Evolutionary conservation across 2,888 invertebrate genomes (phyloP).

Genomic region (Tortricodes alternella): DNA sequence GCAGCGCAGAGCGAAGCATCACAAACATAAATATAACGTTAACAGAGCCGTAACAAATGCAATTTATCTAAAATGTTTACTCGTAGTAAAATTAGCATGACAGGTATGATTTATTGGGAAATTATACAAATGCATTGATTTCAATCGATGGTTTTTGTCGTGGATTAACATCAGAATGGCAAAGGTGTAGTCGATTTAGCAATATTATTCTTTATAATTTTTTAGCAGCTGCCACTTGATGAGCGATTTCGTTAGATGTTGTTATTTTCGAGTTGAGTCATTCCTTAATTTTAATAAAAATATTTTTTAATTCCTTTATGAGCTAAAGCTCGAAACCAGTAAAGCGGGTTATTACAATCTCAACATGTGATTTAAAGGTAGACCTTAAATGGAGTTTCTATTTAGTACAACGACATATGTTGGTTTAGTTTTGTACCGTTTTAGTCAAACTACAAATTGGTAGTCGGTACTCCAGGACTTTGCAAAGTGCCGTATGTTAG

Average conservation of each 20-base stretch:
- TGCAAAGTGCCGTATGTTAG: too few relatives aligned
- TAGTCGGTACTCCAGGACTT: too few relatives aligned
- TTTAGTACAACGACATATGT: too few relatives aligned
- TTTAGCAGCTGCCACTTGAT: constrained; percentile 21
- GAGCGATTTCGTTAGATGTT: constrained; percentile 1
- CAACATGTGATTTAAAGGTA: too few relatives aligned
- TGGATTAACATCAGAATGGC: constrained; percentile 65
- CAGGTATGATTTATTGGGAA: constrained; percentile 64
- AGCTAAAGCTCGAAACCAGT: too few relatives aligned
- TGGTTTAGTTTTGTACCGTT: too few relatives aligned
- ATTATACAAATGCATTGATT: constrained; percentile 72
- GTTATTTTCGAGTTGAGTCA: constrained; percentile 1
- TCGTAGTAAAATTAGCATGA: constrained; percentile 55
- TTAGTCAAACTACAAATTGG: too few relatives aligned
- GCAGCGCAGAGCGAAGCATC: constrained; percentile 7
- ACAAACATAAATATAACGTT: constrained; percentile 7
- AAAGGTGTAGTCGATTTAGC: constrained; percentile 41
- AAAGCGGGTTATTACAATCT: too few relatives aligned
- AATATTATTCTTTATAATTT: constrained; percentile 9
- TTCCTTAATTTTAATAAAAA: neutral
- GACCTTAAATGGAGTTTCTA: too few relatives aligned
- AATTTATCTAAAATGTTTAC: constrained; percentile 47
- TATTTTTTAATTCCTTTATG: neutral
- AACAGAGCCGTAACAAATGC: constrained; percentile 29
- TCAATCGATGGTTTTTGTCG: constrained; percentile 52